Conservation (phyloP, 2,113 vertebrate species). For the Tichodroma muraria region DNA sequence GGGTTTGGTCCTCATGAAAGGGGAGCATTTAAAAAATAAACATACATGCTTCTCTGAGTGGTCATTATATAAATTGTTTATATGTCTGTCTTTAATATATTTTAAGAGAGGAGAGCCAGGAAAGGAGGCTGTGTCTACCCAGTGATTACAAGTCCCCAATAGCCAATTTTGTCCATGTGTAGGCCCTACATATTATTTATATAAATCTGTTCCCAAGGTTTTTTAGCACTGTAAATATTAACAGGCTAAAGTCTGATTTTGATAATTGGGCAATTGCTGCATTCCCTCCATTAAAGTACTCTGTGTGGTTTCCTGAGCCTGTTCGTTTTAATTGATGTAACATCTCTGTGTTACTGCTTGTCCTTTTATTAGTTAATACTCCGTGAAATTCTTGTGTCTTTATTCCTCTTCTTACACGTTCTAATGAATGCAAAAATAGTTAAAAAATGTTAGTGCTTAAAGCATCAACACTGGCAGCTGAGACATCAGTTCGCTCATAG, state of each 20-base stretch:
- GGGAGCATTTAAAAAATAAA: background rate
- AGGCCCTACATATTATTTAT: background rate
- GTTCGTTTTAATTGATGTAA: background rate
- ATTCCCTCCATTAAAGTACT: background rate
- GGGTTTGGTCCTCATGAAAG: background rate
- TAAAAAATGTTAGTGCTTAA: background rate
- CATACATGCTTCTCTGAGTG: background rate
- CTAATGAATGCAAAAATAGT: background rate
- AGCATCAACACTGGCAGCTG: background rate
- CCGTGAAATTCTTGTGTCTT: background rate
- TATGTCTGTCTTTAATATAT: background rate
- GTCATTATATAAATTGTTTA: background rate
- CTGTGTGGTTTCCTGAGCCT: background rate
- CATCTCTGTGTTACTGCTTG: background rate
- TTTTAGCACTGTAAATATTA: background rate
- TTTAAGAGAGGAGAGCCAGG: background rate
- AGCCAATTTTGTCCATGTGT: background rate
- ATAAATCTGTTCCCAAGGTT: background rate
- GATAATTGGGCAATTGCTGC: background rate
- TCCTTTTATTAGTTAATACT: background rate
- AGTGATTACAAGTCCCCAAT: background rate
- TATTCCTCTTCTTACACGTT: background rate
- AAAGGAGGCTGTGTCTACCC: background rate
- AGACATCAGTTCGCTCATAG: background rate
- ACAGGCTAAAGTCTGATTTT: background rate